Evolutionary conservation across 2,113 vertebrate species (phyloP).

Genomic region (Odocoileus virginianus): DNA sequence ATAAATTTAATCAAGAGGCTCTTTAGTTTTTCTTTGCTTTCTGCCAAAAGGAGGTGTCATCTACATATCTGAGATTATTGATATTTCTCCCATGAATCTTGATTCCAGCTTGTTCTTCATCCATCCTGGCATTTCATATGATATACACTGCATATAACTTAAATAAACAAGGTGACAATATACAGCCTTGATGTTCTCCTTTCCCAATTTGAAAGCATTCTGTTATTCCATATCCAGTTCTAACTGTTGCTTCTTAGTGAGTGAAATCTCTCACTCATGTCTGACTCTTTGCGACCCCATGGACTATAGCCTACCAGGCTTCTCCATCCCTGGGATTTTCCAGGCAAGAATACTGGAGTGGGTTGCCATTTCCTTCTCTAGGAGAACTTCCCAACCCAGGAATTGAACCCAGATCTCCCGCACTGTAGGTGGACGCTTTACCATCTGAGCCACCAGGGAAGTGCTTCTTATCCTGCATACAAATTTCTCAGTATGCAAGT

Average conservation of each 20-base stretch:
- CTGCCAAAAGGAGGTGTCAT: neutral
- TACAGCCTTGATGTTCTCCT: neutral
- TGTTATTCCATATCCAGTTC: neutral
- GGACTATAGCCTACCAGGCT: neutral
- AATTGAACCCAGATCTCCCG: fast-evolving
- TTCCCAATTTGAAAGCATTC: neutral
- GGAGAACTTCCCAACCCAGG: neutral
- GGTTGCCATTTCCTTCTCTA: neutral
- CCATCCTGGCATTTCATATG: neutral
- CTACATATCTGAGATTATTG: neutral
- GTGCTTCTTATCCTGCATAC: neutral
- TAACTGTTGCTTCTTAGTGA: neutral
- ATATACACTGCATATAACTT: neutral
- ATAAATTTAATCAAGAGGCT: neutral
- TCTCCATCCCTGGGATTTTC: neutral
- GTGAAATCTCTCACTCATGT: neutral
- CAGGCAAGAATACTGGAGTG: neutral
- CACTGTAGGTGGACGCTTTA: neutral
- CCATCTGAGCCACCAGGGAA: neutral
- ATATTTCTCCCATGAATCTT: neutral
- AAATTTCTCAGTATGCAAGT: neutral
- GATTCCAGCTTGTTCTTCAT: neutral
- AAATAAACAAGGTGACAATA: neutral
- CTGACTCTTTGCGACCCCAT: neutral
- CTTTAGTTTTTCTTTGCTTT: neutral